Evolutionary conservation across 2,797 vertebrate genomes (phyloP).

Genomic region (Ispidina picta): DNA sequence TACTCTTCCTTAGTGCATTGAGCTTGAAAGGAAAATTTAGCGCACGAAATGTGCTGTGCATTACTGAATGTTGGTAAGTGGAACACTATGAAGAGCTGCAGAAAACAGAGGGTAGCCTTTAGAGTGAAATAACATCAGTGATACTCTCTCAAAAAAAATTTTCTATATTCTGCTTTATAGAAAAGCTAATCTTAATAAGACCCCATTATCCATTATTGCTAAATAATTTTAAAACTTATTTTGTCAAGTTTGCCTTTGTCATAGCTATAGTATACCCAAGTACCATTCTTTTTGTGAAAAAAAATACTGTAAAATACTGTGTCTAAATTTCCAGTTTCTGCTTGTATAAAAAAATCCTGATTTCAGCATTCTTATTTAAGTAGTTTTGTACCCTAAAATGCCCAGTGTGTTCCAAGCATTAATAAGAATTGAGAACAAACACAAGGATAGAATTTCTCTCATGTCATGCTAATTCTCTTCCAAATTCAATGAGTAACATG

Average conservation of each 20-base stretch:
- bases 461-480: not conserved
- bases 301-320: not conserved
- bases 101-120: not conserved
- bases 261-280: not conserved
- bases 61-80: not conserved
- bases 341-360: not conserved
- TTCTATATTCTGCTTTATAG: not conserved
- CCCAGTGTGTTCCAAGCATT: not conserved
- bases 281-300: not conserved
- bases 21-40: slow-evolving; percentile 74
- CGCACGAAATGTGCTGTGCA: slow-evolving; percentile 47
- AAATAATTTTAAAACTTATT: not conserved
- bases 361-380: not conserved
- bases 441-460: not conserved
- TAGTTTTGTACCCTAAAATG: slow-evolving; percentile 1
- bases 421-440: not conserved
- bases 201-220: not conserved
- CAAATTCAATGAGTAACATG: not conserved
- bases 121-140: not conserved
- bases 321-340: not conserved
- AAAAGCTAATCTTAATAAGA: not conserved
- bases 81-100: not conserved
- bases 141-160: not conserved
- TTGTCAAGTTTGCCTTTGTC: not conserved
- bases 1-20: slow-evolving; percentile 66